These are phyloP conservation scores for Pimephales promelas DNA, from an alignment of 2,113 vertebrate genomes.

Conservation along the genomic window DNA sequence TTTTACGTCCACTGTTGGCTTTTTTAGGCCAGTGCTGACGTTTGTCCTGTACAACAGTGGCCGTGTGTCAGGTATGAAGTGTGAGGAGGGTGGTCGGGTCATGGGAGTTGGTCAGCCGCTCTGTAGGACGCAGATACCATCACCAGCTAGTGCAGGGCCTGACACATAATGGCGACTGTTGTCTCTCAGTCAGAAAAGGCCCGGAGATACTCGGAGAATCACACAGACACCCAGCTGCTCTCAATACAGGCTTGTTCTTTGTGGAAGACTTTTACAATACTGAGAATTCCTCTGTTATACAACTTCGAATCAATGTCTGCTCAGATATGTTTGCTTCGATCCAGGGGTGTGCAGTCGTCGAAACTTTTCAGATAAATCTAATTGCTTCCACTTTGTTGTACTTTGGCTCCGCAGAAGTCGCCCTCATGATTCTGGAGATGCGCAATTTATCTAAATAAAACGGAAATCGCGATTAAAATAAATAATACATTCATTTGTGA, in stretches of 20 bases:
- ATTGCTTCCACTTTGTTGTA: not conserved
- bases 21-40: not conserved
- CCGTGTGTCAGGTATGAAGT: conserved; percentile 13
- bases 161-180: conserved; percentile 46
- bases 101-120: conserved; percentile 38
- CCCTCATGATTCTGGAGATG: not conserved
- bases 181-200: conserved; percentile 42
- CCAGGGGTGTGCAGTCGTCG: not conserved
- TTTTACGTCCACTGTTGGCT: not conserved
- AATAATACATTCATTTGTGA: no score
- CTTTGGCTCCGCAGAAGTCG: not conserved
- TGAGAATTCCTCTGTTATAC: conserved; percentile 40
- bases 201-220: conserved; percentile 29
- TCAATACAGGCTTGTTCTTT: conserved; percentile 29
- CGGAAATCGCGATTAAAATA: not conserved
- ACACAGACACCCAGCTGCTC: conserved; percentile 40
- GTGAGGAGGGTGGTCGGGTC: conserved; percentile 27
- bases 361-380: not conserved
- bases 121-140: conserved; percentile 40
- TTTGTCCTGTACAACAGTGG: not conserved
- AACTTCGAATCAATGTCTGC: conserved; percentile 10
- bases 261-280: conserved; percentile 37
- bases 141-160: conserved; percentile 29
- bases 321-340: conserved; percentile 20
- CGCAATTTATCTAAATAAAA: not conserved